These are phyloP conservation scores for Pelusios castaneus DNA, from an alignment of 2,113 vertebrate genomes.

Conservation along the genomic window DNA sequence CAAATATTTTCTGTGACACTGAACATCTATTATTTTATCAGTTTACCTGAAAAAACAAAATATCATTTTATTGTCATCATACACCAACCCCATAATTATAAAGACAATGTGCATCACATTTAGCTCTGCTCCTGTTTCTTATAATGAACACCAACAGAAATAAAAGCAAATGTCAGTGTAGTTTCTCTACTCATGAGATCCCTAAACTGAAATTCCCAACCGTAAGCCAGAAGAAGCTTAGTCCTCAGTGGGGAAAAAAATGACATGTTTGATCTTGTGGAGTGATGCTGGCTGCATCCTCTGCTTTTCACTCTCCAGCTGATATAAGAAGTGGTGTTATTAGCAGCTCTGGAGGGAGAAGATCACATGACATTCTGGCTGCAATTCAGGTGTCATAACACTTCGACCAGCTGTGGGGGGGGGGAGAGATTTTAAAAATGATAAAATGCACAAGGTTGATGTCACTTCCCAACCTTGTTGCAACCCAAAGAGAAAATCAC, in stretches of 20 bases:
- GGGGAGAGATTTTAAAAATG: background rate
- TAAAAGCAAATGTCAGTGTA: background rate
- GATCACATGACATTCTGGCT: background rate
- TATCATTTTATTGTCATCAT: background rate
- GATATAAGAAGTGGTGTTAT: background rate
- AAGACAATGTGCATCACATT: background rate
- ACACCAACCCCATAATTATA: background rate
- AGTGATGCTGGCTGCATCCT: background rate
- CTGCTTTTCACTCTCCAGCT: background rate
- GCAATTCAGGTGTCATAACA: background rate
- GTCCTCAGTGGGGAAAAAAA: background rate
- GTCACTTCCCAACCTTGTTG: rapidly evolving
- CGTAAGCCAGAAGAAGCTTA: background rate
- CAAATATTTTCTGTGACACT: background rate
- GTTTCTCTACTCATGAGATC: background rate
- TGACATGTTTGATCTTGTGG: background rate
- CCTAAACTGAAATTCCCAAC: background rate
- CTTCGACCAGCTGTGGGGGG: background rate
- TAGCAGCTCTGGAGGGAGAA: background rate
- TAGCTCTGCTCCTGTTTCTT: background rate
- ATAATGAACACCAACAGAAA: background rate
- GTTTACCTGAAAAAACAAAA: background rate
- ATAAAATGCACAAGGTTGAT: background rate
- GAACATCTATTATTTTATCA: background rate
- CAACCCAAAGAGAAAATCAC: background rate